These are phyloP conservation scores for Drosophila picticornis DNA, from an alignment of 2,888 invertebrate genomes.

Conservation along the genomic window DNA sequence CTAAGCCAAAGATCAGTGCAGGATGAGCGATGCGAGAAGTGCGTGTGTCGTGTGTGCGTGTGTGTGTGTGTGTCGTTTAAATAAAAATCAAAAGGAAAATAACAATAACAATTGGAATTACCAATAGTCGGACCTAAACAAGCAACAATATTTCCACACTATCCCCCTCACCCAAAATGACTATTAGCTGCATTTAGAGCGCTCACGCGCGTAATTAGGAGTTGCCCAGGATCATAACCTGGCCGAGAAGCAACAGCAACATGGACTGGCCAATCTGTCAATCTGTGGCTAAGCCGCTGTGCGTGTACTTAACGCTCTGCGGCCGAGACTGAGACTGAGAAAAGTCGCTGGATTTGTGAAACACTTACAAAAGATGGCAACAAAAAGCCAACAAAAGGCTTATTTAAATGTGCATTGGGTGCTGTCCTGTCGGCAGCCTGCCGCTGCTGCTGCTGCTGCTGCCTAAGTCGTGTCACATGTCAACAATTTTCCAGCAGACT, in stretches of 20 bases:
- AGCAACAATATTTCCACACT: slow-evolving; percentile 66
- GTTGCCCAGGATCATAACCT: slow-evolving; percentile 48
- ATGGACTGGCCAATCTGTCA: slow-evolving; percentile 13
- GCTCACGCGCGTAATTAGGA: slow-evolving; percentile 82
- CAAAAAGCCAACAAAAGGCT: slow-evolving; percentile 71
- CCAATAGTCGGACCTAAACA: slow-evolving; percentile 57
- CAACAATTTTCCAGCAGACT: slow-evolving; percentile 55
- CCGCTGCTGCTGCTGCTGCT: slow-evolving; percentile 3
- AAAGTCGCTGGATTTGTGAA: slow-evolving; percentile 71
- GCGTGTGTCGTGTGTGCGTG: slow-evolving; percentile 49
- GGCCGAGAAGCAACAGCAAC: slow-evolving; percentile 14
- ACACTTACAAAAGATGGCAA: slow-evolving; percentile 38
- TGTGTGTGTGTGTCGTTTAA: slow-evolving; percentile 35
- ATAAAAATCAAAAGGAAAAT: slow-evolving; percentile 36
- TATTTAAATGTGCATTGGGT: slow-evolving; percentile 68
- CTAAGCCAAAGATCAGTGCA: slow-evolving; percentile 50
- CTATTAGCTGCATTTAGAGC: slow-evolving; percentile 76
- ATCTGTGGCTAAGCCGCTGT: slow-evolving; percentile 54
- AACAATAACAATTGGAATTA: slow-evolving; percentile 62
- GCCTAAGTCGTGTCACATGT: slow-evolving; percentile 78
- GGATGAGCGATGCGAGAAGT: slow-evolving; percentile 53
- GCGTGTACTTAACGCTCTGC: slow-evolving; percentile 46
- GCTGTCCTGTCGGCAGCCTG: slow-evolving; percentile 16
- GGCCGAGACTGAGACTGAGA: slow-evolving; percentile 36
- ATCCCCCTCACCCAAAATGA: slow-evolving; percentile 13